Conservation (phyloP, 2,888 invertebrate genomes). For the Spialia ferax region DNA sequence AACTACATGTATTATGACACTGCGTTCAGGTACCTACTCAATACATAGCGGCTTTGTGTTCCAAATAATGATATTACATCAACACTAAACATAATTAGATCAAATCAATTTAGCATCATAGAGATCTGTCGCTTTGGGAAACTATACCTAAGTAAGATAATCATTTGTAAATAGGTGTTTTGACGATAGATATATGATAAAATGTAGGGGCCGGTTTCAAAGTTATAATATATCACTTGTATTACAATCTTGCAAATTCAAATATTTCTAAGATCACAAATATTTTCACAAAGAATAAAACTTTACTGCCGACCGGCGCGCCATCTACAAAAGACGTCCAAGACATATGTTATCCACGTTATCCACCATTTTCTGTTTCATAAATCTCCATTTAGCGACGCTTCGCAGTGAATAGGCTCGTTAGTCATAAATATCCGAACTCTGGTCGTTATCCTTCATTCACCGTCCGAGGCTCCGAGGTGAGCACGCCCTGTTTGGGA, state of each 20-base stretch:
- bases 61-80: neutral
- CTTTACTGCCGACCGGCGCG: neutral
- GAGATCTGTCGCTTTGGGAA: conserved; percentile 4
- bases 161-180: too few relatives aligned
- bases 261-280: neutral
- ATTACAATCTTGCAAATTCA: neutral
- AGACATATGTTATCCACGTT: conserved; percentile 75
- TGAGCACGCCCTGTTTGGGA: conserved; percentile 25
- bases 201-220: too few relatives aligned
- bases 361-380: conserved; percentile 80
- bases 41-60: neutral
- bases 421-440: conserved; percentile 84
- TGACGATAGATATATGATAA: too few relatives aligned
- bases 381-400: conserved; percentile 80
- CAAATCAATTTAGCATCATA: too few relatives aligned
- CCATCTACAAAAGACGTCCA: conserved; percentile 66
- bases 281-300: neutral
- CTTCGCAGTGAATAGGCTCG: conserved; percentile 81
- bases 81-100: neutral
- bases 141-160: too few relatives aligned
- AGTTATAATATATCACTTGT: neutral
- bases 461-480: conserved; percentile 55
- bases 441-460: conserved; percentile 82
- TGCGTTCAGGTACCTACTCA: neutral
- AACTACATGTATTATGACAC: conserved; percentile 6